phyloP scores from a whole-genome alignment of 2,113 vertebrate genomes.

The Pristiophorus japonicus region DNA sequence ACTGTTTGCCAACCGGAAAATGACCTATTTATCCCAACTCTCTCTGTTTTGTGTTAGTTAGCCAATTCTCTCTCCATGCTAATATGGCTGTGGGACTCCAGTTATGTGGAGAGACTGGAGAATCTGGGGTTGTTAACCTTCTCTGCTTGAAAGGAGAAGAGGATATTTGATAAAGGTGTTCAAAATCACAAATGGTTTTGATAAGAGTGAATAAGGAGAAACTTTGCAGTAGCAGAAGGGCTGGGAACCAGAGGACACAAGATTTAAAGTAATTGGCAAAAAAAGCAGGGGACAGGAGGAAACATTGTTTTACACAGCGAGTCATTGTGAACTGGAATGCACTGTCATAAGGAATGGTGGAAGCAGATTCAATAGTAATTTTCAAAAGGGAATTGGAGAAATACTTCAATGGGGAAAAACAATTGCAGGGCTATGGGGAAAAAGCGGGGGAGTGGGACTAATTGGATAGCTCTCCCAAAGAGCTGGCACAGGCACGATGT shows the following conservation, averaged over 20 bases:
- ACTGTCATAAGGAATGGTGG: neutral
- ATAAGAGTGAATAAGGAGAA: neutral
- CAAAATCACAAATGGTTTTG: neutral
- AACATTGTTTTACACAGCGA: neutral
- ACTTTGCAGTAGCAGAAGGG: neutral
- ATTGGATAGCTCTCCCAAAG: too few species aligned
- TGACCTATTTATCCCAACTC: too few species aligned
- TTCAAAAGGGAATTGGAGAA: neutral
- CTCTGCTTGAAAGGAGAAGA: too few species aligned
- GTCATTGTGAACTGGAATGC: neutral
- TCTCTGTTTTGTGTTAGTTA: too few species aligned
- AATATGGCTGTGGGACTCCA: too few species aligned
- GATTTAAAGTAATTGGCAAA: neutral
- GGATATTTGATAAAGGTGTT: neutral
- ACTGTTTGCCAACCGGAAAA: too few species aligned
- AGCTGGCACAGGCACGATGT: too few species aligned
- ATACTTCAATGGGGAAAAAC: neutral
- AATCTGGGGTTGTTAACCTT: neutral
- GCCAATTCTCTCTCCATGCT: too few species aligned
- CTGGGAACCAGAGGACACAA: neutral
- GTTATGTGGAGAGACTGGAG: neutral
- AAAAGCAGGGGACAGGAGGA: neutral
- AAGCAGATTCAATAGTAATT: neutral
- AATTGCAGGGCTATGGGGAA: too few species aligned
- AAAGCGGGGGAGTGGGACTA: too few species aligned